phyloP scores from a whole-genome alignment of 2,888 invertebrate genomes.

The Agrochola lota region DNA sequence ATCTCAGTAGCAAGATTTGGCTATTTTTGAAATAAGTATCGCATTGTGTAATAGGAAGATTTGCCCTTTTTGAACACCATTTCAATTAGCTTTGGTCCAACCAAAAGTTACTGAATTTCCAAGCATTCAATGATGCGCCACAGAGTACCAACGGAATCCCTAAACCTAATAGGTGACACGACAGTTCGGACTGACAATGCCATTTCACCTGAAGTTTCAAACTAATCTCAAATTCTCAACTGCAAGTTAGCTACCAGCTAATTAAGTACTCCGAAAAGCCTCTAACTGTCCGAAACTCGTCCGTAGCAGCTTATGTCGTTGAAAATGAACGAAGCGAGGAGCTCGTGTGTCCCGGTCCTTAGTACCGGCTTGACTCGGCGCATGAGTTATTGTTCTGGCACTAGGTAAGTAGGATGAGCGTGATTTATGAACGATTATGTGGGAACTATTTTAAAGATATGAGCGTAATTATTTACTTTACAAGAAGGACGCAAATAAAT shows the following conservation, averaged over 20 bases:
- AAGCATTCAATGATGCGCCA: background rate
- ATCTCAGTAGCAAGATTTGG: background rate
- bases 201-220: conserved; percentile 28
- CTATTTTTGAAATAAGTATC: no score
- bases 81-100: background rate
- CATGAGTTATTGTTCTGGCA: conserved; percentile 79
- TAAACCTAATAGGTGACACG: conserved; percentile 8
- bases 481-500: background rate
- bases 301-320: conserved; percentile 15
- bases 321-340: conserved; percentile 15
- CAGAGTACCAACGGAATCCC: background rate
- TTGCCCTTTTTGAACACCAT: background rate
- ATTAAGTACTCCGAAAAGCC: conserved; percentile 32
- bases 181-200: conserved; percentile 32
- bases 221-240: conserved; percentile 37
- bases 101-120: background rate
- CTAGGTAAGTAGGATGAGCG: conserved; percentile 79
- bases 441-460: conserved; percentile 38
- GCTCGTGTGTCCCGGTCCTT: conserved; percentile 43
- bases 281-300: conserved; percentile 8
- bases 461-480: conserved; percentile 16
- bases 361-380: conserved; percentile 58
- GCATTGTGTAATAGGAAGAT: background rate
- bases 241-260: conserved; percentile 29
- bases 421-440: conserved; percentile 70